Conservation (phyloP, 92 coral and sea anemone species). For the Porites rus region DNA sequence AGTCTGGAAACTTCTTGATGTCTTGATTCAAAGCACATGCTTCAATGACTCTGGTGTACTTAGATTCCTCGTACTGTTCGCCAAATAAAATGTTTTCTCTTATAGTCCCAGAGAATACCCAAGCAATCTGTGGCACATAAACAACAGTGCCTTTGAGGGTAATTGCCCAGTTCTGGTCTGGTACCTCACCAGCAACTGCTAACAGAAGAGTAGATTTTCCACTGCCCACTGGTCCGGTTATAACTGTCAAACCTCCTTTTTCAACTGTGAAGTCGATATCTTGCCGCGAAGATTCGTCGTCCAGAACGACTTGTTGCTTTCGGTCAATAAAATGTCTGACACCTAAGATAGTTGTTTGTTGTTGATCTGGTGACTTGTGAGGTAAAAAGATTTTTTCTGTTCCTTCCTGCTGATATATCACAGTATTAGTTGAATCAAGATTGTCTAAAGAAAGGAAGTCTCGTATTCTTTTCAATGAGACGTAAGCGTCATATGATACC, state of each 20-base stretch:
- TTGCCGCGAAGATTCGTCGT: neutral
- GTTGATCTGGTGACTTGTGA: too few species aligned
- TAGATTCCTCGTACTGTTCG: too few species aligned
- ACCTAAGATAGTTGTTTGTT: too few species aligned
- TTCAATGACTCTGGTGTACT: too few species aligned
- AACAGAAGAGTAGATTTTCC: neutral
- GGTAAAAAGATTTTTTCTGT: too few species aligned
- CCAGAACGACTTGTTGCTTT: neutral
- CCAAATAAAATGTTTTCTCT: too few species aligned
- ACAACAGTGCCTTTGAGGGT: too few species aligned
- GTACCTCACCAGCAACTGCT: neutral
- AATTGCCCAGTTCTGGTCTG: neutral
- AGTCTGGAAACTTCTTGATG: too few species aligned
- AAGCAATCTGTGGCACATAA: too few species aligned
- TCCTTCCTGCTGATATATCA: too few species aligned
- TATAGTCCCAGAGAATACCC: neutral
- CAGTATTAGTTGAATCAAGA: neutral
- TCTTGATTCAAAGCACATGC: too few species aligned
- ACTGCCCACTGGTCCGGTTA: neutral
- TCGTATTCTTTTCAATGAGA: neutral
- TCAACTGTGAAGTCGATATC: neutral
- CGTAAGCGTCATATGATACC: neutral
- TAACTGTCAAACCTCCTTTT: neutral
- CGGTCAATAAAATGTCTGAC: too few species aligned
- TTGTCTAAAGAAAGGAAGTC: neutral